phyloP scores from a whole-genome alignment of 2,888 invertebrate species.

The Orthosia cruda region DNA sequence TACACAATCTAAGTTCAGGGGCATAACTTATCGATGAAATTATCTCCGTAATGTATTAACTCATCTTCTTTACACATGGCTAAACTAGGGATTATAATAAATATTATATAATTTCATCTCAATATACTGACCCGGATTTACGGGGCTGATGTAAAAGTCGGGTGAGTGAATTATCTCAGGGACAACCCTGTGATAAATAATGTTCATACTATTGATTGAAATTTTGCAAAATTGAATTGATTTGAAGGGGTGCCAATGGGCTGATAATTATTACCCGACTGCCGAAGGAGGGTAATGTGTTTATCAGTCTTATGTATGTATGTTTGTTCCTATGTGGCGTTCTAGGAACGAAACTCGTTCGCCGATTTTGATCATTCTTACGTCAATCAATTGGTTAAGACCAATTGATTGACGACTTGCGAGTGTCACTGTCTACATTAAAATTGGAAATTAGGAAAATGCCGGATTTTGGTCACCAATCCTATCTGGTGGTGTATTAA shows the following conservation, averaged over 20 bases:
- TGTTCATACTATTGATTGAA: neutral
- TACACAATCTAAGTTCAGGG: constrained; percentile 30
- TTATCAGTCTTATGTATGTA: no score
- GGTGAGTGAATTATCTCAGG: neutral
- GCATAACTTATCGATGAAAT: constrained; percentile 21
- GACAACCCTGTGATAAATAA: neutral
- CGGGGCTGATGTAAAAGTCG: neutral
- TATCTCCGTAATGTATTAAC: constrained; percentile 46
- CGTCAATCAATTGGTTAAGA: no score
- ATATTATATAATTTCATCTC: constrained; percentile 5
- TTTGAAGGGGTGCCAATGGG: neutral
- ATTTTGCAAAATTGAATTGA: neutral
- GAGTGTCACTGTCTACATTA: no score
- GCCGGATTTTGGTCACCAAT: no score
- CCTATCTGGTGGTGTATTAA: no score
- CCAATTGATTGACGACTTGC: no score
- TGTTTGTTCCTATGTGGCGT: no score
- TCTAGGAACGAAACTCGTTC: no score
- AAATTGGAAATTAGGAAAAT: no score
- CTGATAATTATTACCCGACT: neutral
- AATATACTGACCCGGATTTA: constrained; percentile 30
- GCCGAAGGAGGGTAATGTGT: no score
- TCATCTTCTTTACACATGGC: constrained; percentile 34
- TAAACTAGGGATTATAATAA: constrained; percentile 13
- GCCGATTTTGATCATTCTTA: no score